Conservation (phyloP, 2,888 invertebrate genomes). For the Parthenolecanium corni region DNA sequence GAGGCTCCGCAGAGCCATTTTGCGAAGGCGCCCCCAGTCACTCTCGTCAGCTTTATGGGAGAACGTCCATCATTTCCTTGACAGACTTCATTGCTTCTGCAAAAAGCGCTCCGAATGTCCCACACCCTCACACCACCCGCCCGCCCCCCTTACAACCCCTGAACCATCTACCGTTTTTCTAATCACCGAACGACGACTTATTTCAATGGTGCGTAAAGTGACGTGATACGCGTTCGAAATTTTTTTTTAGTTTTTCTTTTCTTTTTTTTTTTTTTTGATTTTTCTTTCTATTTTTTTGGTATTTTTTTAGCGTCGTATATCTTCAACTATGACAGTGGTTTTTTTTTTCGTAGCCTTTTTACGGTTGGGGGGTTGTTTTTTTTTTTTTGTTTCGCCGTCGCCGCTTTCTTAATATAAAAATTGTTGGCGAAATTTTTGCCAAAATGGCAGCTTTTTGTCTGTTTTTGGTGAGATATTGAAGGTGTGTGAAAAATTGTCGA, state of each 20-base stretch:
- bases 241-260: constrained; percentile 2
- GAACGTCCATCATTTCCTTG: constrained; percentile 58
- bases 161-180: constrained; percentile 17
- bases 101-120: constrained; percentile 19
- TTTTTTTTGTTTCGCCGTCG: not conserved
- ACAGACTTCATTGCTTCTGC: constrained; percentile 48
- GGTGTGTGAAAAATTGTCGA: too few relatives aligned
- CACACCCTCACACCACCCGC: constrained; percentile 5
- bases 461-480: too few relatives aligned
- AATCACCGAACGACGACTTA: constrained; percentile 29
- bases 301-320: too few relatives aligned
- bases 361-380: not conserved
- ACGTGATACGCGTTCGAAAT: constrained; percentile 22
- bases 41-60: constrained; percentile 60
- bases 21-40: constrained; percentile 53
- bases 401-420: not conserved
- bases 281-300: not conserved
- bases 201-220: constrained; percentile 29
- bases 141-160: constrained; percentile 1
- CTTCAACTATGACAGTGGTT: not conserved
- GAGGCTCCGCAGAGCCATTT: constrained; percentile 64
- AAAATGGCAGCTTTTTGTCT: too few relatives aligned
- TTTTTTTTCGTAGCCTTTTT: not conserved
- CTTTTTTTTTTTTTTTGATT: not conserved
- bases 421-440: not conserved